Conservation (phyloP, 2,113 vertebrate species). For the Prinia subflava region DNA sequence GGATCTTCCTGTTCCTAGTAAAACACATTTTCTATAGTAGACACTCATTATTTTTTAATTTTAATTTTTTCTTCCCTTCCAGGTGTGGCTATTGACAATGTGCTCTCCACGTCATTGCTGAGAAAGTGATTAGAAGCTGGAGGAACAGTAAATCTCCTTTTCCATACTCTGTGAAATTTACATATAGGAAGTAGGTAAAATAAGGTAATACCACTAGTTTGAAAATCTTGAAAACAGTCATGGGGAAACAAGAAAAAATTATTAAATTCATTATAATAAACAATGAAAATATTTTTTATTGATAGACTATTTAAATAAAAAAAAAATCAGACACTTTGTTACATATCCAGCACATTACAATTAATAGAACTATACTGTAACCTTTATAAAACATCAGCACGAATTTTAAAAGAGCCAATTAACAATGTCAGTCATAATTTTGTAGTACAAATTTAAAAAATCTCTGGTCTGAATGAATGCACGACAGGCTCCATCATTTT, state of each 20-base stretch:
- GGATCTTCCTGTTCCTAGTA: not conserved
- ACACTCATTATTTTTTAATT: not conserved
- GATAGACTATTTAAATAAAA: not conserved
- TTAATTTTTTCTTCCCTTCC: not conserved
- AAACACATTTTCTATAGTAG: not conserved
- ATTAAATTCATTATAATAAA: not conserved
- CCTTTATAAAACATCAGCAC: not conserved
- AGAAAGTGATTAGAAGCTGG: not conserved
- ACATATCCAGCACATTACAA: not conserved
- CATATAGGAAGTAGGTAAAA: not conserved
- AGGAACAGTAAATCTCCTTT: not conserved
- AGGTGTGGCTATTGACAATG: not conserved
- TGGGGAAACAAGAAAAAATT: not conserved
- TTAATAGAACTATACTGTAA: not conserved
- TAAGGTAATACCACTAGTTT: not conserved
- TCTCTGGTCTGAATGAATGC: not conserved
- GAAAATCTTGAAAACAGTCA: not conserved
- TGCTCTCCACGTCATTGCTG: rapidly evolving
- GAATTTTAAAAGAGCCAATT: not conserved
- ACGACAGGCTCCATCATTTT: not conserved
- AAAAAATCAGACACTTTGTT: not conserved
- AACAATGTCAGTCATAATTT: not conserved
- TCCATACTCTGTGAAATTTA: not conserved
- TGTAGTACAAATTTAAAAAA: not conserved
- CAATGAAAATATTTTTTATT: not conserved